Base-by-base conservation (phyloP, 2,888 invertebrate genomes). In the Stenchaetothrips biformis region DNA sequence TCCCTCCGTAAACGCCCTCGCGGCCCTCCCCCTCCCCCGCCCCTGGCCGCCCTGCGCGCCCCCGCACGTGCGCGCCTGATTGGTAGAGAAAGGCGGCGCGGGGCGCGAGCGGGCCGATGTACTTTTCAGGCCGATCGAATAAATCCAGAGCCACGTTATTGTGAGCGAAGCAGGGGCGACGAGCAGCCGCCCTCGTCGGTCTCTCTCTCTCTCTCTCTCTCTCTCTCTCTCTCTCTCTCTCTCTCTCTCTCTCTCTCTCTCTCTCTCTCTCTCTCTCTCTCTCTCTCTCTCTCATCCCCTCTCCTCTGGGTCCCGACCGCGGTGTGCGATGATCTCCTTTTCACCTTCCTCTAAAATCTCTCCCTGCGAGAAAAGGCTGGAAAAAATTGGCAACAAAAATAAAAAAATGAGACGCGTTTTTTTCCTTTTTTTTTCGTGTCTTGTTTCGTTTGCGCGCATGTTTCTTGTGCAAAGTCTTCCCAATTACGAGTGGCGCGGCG, bases 41-140 rank as follows among this genome's bases (percentile, higher is more conserved):
- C n/a, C n/a, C 8, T 7, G 53, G 1, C 53, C 13, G 67, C 21
- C 25, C 67, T 3, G 67, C 67, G 25, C 67, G 67, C 67, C 67
- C 67, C 67, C 25, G 67, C 67, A 74, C 67, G 67, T 74, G 67
- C 25, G 21, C 25, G 37, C 67, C 25, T 74, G 67, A 74, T 74
- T 74, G 67, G 21, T 21, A 21, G 67, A 74, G 67, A 74, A 74
- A 25, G 67, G 67, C 67, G 25, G 67, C 67, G 67, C 67, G 67
- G 67, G 8, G 25, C 67, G 25, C 21, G 67, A 25, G 37, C 37
- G 37, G 37, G 37, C 21, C 67, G 67, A 25, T 74, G 67, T 74
- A 74, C 67, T 74, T 74, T 74, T 74, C 67, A 7, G 21, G 21
- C 25, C 67, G 67, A 74, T 74, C 67, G 67, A 74, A 74, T 74